Base-by-base conservation (phyloP, 2,888 invertebrate genomes). In the Diarsia brunnea region DNA sequence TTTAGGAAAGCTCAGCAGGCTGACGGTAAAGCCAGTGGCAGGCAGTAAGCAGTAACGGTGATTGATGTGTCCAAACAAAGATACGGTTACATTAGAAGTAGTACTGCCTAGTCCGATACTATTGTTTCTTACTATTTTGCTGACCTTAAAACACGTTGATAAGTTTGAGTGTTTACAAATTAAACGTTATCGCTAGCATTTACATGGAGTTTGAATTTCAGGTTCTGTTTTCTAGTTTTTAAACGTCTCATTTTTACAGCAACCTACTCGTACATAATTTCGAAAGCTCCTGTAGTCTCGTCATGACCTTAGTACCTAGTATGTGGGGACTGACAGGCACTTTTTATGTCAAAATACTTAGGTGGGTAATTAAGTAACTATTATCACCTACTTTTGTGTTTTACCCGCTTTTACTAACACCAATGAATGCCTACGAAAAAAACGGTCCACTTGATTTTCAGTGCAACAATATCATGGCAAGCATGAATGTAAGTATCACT, bases 51-150 rank as follows among this genome's bases (percentile, higher is more conserved):
- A 87, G 61, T 86, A 78, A 69, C 55, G 74, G 80, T 91, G 91
- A 92, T 92, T 86, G 83, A 92, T 90, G 84, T 84, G 73, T 85
- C 75, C 71, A 91, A 92, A 91, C 89, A 90, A 87, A 89, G 89
- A 84, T 91, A 87, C n/a, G 80, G 87, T 91, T 89, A 87, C 89
- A 84, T 74, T 81, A 73, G 79, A 87, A 65, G 75, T 65, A 67
- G 31, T 65, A 67, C 24, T 60, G 47, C 69, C 67, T 79, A 78
- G 73, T 79, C 70, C 45, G 65, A 27, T 75, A 69, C 69, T 80
- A 79, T 80, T 84, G 80, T 84, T 79, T 38, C 71, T 77, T 60
- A 79, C 63, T 60, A 19, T 60, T 84, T 73, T 78, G 86, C 70
- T 79, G 75, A 83, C 72, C 55, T 51, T 51, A 31, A 69, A 73